A percentile compares a stretch with the other conserved stretches of the same genome.
Conservation (phyloP, 1,140 invertebrate species). For the Drosophila pruinosa region DNA sequence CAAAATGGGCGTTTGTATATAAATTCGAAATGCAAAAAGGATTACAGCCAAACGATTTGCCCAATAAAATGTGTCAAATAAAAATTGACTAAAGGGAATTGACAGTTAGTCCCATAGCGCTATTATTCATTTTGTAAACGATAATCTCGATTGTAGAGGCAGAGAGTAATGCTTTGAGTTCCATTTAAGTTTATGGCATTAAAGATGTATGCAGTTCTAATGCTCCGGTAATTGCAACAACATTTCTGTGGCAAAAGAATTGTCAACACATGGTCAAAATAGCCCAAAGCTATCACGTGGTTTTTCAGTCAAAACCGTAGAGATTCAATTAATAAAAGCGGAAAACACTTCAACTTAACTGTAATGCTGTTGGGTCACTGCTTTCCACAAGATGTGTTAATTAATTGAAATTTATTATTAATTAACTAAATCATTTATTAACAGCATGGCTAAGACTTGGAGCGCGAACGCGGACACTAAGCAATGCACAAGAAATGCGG, state of each 20-base stretch:
- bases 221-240: not conserved
- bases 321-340: not conserved
- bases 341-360: conserved; percentile 47
- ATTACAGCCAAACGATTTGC: conserved; percentile 57
- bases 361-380: conserved; percentile 16
- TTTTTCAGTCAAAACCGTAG: not conserved
- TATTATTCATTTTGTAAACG: conserved; percentile 56
- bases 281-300: conserved; percentile 7
- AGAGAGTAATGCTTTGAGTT: not conserved
- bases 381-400: not conserved
- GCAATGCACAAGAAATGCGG: conserved; percentile 30
- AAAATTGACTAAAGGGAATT: conserved; percentile 63
- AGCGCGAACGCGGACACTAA: conserved; percentile 11
- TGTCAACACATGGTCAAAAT: not conserved
- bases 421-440: conserved; percentile 40
- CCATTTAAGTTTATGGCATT: not conserved
- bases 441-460: conserved; percentile 22
- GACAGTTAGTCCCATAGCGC: conserved; percentile 28
- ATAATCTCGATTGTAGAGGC: conserved; percentile 2
- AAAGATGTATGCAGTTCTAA: conserved; percentile 11
- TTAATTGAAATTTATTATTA: conserved; percentile 37
- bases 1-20: conserved; percentile 32
- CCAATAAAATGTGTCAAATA: conserved; percentile 71
- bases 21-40: conserved; percentile 60
- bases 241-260: not conserved